phyloP scores from a whole-genome alignment of 2,888 invertebrate genomes.

The Spisula solida region DNA sequence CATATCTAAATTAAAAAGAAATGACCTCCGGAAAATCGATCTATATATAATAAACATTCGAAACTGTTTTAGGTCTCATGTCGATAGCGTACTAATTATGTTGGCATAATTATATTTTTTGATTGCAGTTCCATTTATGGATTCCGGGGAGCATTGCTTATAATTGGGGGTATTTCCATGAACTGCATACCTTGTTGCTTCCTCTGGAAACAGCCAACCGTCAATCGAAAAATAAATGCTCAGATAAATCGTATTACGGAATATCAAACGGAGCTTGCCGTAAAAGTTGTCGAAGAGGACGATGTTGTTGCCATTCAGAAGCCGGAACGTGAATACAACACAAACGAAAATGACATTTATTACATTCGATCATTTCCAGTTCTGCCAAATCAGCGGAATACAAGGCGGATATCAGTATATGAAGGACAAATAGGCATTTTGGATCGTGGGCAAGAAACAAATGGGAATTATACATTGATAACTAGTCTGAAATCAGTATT shows the following conservation, averaged over 20 bases:
- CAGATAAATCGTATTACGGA: not conserved
- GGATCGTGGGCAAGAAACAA: not conserved
- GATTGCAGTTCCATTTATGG: conserved; percentile 5
- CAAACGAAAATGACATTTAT: not conserved
- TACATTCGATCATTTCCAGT: not conserved
- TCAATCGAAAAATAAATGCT: not conserved
- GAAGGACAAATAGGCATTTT: not conserved
- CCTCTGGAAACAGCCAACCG: not conserved
- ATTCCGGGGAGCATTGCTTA: conserved; percentile 16
- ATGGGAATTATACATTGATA: not conserved
- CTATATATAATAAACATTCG: no score
- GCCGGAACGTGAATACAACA: not conserved
- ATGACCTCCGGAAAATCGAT: no score
- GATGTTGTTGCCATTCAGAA: not conserved
- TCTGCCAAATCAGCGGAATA: not conserved
- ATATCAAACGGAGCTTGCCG: not conserved
- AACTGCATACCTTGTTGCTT: conserved; percentile 11
- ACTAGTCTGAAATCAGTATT: not conserved
- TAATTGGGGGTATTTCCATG: not conserved
- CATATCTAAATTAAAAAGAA: no score
- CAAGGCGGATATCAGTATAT: not conserved
- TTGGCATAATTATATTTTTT: no score
- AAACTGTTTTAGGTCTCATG: not conserved
- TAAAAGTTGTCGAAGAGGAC: not conserved
- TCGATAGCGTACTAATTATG: no score